Evolutionary conservation across 2,113 vertebrate species (phyloP).

Genomic region (Atlantisia rogersi): DNA sequence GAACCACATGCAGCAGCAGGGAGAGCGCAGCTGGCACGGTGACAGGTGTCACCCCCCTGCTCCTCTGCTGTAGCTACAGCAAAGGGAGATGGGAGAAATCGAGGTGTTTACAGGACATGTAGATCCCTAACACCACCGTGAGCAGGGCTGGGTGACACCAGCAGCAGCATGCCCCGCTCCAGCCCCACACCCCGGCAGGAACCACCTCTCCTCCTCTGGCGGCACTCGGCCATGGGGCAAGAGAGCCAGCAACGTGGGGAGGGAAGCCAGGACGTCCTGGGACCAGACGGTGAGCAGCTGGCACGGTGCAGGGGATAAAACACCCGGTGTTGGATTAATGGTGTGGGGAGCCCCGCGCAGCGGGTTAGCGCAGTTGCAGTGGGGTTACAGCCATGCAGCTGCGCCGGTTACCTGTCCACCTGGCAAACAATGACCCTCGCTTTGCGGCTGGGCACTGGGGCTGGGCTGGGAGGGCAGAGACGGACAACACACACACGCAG

Average conservation of each 20-base stretch:
- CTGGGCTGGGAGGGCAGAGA: slow-evolving; percentile 68
- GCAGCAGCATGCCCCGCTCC: not conserved
- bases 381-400: not conserved
- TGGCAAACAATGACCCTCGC: slow-evolving; percentile 84
- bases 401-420: slow-evolving; percentile 83
- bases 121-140: not conserved
- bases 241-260: accelerated
- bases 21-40: accelerated
- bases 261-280: accelerated
- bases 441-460: slow-evolving; percentile 81
- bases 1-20: not conserved
- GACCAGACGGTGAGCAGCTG: not conserved
- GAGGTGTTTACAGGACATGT: accelerated
- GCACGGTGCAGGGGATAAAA: not conserved
- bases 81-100: accelerated
- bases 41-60: not conserved
- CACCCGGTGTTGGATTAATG: not conserved
- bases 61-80: accelerated
- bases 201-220: no score
- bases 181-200: not conserved
- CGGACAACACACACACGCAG: slow-evolving; percentile 71
- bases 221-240: accelerated
- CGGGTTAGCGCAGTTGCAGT: not conserved
- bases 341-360: not conserved
- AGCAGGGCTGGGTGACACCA: not conserved